These are phyloP conservation scores for Gastrophryne carolinensis DNA, from an alignment of 2,797 vertebrate genomes.

Conservation along the genomic window DNA sequence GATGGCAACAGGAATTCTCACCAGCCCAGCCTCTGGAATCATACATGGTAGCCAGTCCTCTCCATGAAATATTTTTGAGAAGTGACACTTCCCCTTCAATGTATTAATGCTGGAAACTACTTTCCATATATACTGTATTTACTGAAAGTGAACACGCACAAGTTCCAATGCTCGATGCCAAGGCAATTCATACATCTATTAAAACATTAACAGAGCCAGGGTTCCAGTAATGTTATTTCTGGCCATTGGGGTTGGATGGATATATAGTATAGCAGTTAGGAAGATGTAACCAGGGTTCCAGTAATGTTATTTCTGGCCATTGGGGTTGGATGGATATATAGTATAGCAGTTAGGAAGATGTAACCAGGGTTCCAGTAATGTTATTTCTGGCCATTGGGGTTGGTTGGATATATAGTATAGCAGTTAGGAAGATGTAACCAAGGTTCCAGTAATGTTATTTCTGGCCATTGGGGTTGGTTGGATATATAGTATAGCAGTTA, in stretches of 20 bases:
- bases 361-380: not conserved
- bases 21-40: no score
- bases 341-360: not conserved
- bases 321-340: no score
- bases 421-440: no score
- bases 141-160: not conserved
- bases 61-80: not conserved
- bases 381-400: not conserved
- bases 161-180: not conserved
- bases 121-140: not conserved
- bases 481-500: no score
- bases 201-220: not conserved
- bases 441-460: not conserved
- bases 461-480: not conserved
- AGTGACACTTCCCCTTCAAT: not conserved
- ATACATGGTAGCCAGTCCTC: no score
- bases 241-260: not conserved
- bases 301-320: not conserved
- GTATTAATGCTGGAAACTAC: not conserved
- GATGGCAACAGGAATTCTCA: no score
- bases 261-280: not conserved
- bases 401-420: not conserved
- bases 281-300: not conserved
- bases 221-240: not conserved
- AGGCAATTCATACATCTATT: not conserved